Base-by-base conservation (phyloP, 2,797 vertebrate genomes). In the Gymnothorax javanicus region DNA sequence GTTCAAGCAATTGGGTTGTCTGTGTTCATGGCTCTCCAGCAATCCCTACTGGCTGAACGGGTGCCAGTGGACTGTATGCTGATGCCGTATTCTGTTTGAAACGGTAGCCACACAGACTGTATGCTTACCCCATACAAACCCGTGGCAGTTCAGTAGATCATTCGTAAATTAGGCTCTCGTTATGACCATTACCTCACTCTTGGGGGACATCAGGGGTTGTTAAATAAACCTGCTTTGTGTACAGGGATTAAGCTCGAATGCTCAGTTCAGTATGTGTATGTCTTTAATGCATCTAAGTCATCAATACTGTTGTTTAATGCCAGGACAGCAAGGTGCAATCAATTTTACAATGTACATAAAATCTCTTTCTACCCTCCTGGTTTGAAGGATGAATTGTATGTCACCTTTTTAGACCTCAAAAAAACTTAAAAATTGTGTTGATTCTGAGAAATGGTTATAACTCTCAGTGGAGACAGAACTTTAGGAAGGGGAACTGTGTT, bases 271-370 rank as follows among this genome's bases (percentile, higher is more conserved):
- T 3, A 81, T 9, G 20, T 81, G 52, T 54, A 56, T 43, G 52
- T 81, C 50, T 56, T 50, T 81, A n/a, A 81, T 81, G 77, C 77
- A 81, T 81, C 56, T 56, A 56, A n/a, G 52, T 81, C 50, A 81
- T 81, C 77, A 56, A 56, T 52, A 15, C 17, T 81, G 77, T 3
- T 81, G 77, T 79, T 79, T 50, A 79, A 79, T 2, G 13, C 50
- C 8, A 23, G 50, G 20, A 56, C 7, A 56, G 33, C 73, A 4
- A 77, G 6, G 33, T 69, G 73, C 3, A 20, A 43, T 52, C 73
- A 77, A 52, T 77, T 77, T 77, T 0, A 77, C 33, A 52, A 27
- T 43, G 7, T 27, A 77, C 33, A 77, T 43, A 52, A 6, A 17
- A 77, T 50, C 4, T 77, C 6, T 20, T 6, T 52, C n/a, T 15